Percentiles rank a stretch among this genome's conserved stretches.
phyloP scores from a whole-genome alignment of 2,888 invertebrate genomes.

The Archips xylosteana region DNA sequence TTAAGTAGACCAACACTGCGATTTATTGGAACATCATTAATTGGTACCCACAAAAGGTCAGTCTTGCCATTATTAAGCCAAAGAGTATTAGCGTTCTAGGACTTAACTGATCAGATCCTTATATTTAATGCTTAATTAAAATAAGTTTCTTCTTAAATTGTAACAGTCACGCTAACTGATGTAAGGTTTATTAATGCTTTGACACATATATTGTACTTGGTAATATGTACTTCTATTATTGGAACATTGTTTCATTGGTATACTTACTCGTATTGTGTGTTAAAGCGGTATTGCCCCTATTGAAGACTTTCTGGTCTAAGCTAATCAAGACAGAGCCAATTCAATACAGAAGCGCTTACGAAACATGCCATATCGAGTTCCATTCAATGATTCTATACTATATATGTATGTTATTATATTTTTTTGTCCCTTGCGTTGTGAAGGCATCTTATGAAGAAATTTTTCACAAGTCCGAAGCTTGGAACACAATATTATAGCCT shows the following conservation, averaged over 20 bases:
- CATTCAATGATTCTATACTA: neutral
- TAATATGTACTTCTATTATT: neutral
- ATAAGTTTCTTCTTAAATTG: neutral
- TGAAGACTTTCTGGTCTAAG: no score
- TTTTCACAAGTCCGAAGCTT: neutral
- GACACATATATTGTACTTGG: neutral
- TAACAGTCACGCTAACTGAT: slow-evolving; percentile 8
- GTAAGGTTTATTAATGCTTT: slow-evolving; percentile 1
- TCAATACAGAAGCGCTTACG: no score
- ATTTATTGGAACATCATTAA: neutral
- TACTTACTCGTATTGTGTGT: no score
- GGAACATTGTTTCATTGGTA: neutral
- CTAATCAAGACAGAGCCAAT: no score
- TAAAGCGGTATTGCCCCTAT: no score
- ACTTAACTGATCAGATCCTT: neutral
- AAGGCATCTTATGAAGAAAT: neutral
- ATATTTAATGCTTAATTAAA: neutral
- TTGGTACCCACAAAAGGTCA: neutral
- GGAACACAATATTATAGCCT: neutral
- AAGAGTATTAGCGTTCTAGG: neutral
- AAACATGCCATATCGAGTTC: neutral
- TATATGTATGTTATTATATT: neutral
- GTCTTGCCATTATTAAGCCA: neutral
- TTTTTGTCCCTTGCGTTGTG: no score
- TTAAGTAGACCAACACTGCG: slow-evolving; percentile 5